Conservation (phyloP, 2,113 vertebrate genomes). For the Varanus salvator region DNA sequence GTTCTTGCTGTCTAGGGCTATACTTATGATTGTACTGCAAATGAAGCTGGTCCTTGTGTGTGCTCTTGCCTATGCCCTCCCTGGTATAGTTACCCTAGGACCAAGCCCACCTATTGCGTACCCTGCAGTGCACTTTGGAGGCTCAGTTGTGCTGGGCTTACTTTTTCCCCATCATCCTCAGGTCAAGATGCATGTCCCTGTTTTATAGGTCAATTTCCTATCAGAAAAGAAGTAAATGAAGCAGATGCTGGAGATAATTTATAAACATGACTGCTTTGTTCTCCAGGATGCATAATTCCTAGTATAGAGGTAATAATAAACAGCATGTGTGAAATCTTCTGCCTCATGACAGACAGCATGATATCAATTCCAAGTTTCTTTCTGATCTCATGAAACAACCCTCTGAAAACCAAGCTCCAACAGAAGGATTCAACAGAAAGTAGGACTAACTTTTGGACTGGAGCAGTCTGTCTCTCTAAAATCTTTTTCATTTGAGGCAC, state of each 20-base stretch:
- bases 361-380: not conserved
- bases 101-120: not conserved
- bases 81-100: not conserved
- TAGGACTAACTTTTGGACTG: not conserved
- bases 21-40: not conserved
- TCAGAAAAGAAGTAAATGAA: slow-evolving; percentile 16
- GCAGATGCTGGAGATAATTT: slow-evolving; percentile 6
- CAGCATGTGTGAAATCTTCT: not conserved
- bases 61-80: not conserved
- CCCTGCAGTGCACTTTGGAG: not conserved
- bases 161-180: not conserved
- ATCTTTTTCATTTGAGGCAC: not conserved
- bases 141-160: not conserved
- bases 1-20: not conserved
- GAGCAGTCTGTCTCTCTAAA: not conserved
- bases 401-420: not conserved
- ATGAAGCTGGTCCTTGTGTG: not conserved
- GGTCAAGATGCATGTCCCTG: not conserved
- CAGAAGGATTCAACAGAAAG: not conserved
- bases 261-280: slow-evolving; percentile 7
- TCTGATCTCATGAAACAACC: not conserved
- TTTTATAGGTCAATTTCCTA: slow-evolving; percentile 27
- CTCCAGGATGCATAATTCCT: slow-evolving; percentile 7
- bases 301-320: slow-evolving; percentile 12
- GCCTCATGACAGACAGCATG: slow-evolving; percentile 4